Evolutionary conservation across 1,140 invertebrate species (phyloP).

Genomic region (Sycophila sp.): DNA sequence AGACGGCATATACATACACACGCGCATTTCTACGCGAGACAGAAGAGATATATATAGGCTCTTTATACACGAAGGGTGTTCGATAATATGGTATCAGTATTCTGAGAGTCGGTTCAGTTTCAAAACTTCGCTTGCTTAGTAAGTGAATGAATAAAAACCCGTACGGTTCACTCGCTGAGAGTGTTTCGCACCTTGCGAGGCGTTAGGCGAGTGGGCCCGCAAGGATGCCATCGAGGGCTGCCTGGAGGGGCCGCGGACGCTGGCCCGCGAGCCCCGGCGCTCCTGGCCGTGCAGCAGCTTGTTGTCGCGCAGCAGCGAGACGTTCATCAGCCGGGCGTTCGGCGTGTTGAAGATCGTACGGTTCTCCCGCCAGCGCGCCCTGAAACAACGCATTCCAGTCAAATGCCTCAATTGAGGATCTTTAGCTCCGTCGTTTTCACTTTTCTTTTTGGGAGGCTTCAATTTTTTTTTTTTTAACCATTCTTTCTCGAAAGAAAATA

Average conservation of each 20-base stretch:
- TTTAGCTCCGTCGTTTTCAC: too few species aligned
- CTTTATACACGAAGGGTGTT: neutral
- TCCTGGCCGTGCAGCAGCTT: slow-evolving; percentile 82
- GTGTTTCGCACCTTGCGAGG: slow-evolving; percentile 78
- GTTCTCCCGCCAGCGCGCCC: slow-evolving; percentile 90
- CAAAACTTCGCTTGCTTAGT: slow-evolving; percentile 61
- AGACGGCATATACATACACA: neutral
- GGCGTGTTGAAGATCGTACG: slow-evolving; percentile 93
- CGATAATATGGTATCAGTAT: too few species aligned
- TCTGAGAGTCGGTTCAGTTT: too few species aligned
- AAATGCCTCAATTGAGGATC: too few species aligned
- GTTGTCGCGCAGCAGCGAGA: slow-evolving; percentile 82
- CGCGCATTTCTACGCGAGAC: too few species aligned
- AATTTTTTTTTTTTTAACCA: too few species aligned
- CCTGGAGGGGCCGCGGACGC: slow-evolving; percentile 78
- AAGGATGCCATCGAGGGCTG: slow-evolving; percentile 85
- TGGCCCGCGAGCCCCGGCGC: slow-evolving; percentile 79
- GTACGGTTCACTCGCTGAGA: slow-evolving; percentile 65
- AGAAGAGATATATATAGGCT: neutral
- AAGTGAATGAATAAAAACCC: slow-evolving; percentile 66
- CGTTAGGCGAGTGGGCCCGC: slow-evolving; percentile 80
- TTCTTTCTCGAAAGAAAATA: too few species aligned
- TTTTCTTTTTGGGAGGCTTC: too few species aligned
- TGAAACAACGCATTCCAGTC: too few species aligned
- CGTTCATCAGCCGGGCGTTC: slow-evolving; percentile 90